Evolutionary conservation across 1,140 invertebrate species (phyloP), one percentile per base, ranked within the genome.

Genomic region (Zaprionus kolodkinae): DNA sequence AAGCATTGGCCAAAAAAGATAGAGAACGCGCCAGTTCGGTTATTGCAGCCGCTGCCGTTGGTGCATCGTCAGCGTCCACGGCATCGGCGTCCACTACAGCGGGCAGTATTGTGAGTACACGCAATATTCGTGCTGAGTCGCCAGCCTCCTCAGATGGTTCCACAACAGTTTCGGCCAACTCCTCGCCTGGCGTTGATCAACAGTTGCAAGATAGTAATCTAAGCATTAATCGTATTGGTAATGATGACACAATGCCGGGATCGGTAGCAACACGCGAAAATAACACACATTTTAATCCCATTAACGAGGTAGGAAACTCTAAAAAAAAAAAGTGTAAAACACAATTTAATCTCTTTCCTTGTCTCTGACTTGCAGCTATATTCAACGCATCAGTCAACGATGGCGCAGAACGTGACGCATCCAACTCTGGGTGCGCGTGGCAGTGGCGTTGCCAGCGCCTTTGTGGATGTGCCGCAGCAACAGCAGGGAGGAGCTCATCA

Each of bases 131-230:
- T 54, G 92, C 91, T 33, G 85, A 79, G 1, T 92, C 91, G 17
- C 90, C 91, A 10, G 91, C 87, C 12, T 93, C 91, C 6, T 93
- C 93, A 17, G 93, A 93, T 54, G 96, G 96, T n/a, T 96, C 96
- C 0, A 96, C 96, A 0, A 96, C 96, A 0, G 95, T 96, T 1
- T 96, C 96, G 1, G 96, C 96, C 0, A 96, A 96, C n/a, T 96
- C 96, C 0, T 96, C 95, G 38, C 96, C 96, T 2, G 95, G 94
- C 6, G 93, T 95, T 30, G 95, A 95, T 40, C 96, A 96, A 72
- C 94, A 94, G 52, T 94, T 94, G 48, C 94, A 95, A 62, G 92
- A 95, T 93, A 86, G 95, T 93, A 85, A 93, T 75, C 69, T 84
- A 30, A 56, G 64, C 30, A 78, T 89, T 6, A 81, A 80, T 76